A percentile compares a stretch with the other conserved stretches of the same genome.
phyloP scores from a whole-genome alignment of 2,113 vertebrate species.

The Trematocara macrostoma region DNA sequence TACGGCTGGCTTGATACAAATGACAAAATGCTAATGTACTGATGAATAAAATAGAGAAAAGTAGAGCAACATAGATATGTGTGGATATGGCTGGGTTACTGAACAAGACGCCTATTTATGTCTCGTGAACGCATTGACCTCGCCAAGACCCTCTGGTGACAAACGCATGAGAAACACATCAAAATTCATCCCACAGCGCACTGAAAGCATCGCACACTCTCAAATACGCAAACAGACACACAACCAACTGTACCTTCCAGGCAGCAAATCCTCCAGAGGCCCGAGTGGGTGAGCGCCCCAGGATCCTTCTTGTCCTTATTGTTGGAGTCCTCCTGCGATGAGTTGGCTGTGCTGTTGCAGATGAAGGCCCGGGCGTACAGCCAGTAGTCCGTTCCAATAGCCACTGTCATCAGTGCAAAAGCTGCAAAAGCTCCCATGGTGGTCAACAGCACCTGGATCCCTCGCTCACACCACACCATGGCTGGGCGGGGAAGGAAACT shows the following conservation, averaged over 20 bases:
- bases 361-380: conserved; percentile 89
- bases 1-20: fast-evolving
- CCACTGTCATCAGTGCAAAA: conserved; percentile 91
- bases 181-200: background rate
- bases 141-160: background rate
- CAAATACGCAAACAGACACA: background rate
- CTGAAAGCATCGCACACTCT: background rate
- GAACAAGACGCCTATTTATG: conserved; percentile 10
- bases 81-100: background rate
- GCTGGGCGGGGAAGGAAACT: conserved; percentile 64
- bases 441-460: conserved; percentile 87
- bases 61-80: background rate
- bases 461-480: conserved; percentile 87
- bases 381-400: conserved; percentile 94
- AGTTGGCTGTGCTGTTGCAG: conserved; percentile 89
- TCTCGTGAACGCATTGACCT: conserved; percentile 2
- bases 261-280: conserved; percentile 93
- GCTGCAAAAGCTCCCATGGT: conserved; percentile 90
- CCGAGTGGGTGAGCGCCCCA: conserved; percentile 88
- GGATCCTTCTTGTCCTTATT: conserved; percentile 86
- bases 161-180: background rate
- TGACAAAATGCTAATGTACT: background rate
- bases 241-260: conserved; percentile 78
- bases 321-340: conserved; percentile 76
- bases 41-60: fast-evolving